Evolutionary conservation across 2,113 vertebrate genomes (phyloP), one percentile per base, ranked within the genome.

Genomic region (Stegostoma tigrinum): DNA sequence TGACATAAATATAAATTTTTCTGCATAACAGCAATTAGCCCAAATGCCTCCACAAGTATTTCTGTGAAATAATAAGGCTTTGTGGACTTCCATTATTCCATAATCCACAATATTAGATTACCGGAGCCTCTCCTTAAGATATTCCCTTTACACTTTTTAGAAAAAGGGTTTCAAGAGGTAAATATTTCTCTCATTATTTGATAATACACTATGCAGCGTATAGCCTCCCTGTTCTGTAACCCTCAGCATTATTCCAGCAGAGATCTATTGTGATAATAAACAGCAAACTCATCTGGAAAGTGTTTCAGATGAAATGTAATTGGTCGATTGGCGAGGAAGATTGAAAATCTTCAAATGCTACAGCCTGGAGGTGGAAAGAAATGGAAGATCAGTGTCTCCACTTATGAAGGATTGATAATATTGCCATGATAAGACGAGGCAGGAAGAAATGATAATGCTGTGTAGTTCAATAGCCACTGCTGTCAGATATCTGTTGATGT

Each of bases 401-500:
- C 52, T 91, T 91, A 64, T 93, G 89, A 38, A 67, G 66, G 89
- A 67, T 93, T 34, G 89, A 93, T 93, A 66, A 64, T n/a, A n/a
- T 23, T 93, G 55, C 61, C 61, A 67, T 10, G 89, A 93, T 93
- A 93, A 93, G 89, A 67, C 34, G 61, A 93, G 61, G 38, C 89
- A 93, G 89, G 89, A 66, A 67, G 61, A 67, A 93, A 6, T 93
- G 89, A 93, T 93, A 93, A 93, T 67, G 61, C 19, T n/a, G 17
- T 34, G 89, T 17, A 93, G 34, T 93, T 93, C 89, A 93, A 34
- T 6, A 19, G 21, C 30, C 89, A 38, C 38, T 66, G 89, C 61
- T 93, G 89, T 66, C 89, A 67, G 89, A 93, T 93, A 93, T 93
- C 61, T 66, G 89, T 93, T 66, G 89, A 67, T 93, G 89, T 38